phyloP scores from a whole-genome alignment of 2,888 invertebrate species.

The Aphodius granarius region DNA sequence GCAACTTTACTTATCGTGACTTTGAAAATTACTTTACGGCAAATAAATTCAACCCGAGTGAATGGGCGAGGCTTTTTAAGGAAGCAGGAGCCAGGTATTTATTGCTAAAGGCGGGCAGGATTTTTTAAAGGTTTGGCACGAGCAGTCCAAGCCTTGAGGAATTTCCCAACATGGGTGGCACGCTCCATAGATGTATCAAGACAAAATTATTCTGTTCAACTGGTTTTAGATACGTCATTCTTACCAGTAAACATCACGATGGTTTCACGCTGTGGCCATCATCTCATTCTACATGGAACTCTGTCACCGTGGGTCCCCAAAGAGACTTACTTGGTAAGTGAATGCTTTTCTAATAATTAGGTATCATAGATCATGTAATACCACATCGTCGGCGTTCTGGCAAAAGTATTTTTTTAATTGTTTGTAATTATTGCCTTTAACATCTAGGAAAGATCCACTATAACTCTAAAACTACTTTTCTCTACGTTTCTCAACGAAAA shows the following conservation, averaged over 20 bases:
- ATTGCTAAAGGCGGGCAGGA: not conserved
- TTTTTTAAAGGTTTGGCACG: not conserved
- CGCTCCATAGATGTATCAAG: too few species aligned
- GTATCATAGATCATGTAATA: too few species aligned
- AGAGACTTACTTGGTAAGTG: slow-evolving; percentile 66
- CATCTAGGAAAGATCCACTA: too few species aligned
- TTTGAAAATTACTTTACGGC: not conserved
- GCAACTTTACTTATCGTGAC: not conserved
- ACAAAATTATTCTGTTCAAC: too few species aligned
- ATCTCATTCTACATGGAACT: slow-evolving; percentile 77
- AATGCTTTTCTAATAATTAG: too few species aligned
- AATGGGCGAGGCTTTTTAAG: not conserved
- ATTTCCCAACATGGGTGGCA: too few species aligned
- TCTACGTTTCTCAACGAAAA: too few species aligned
- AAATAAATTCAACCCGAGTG: not conserved
- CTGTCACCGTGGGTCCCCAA: slow-evolving; percentile 75
- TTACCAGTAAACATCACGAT: slow-evolving; percentile 87
- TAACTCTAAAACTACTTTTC: too few species aligned
- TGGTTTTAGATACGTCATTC: slow-evolving; percentile 67
- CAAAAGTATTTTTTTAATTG: too few species aligned
- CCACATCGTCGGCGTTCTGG: too few species aligned
- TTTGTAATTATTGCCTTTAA: too few species aligned
- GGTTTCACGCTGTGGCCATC: slow-evolving; percentile 85
- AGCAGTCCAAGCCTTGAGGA: too few species aligned
- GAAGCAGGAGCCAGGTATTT: not conserved